Evolutionary conservation across 2,797 vertebrate species (phyloP), one percentile per base, ranked within the genome.

Genomic region (Microhierax caerulescens): DNA sequence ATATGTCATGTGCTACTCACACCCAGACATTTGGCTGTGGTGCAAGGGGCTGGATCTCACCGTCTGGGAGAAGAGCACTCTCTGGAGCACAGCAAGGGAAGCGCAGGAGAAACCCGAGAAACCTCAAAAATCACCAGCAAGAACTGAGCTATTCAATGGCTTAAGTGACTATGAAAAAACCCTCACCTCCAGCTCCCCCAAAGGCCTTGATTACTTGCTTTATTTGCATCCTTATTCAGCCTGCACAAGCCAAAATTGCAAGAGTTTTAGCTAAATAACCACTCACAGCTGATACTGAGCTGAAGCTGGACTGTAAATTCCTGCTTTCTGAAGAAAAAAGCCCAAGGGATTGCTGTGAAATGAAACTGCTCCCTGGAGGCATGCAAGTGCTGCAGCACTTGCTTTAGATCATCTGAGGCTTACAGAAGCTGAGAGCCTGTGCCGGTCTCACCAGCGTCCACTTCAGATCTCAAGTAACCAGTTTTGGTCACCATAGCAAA

Each of bases 71-170:
- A 89, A 88, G 20, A 97, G 96, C 96, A 97, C 98, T 97, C 98
- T 92, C 98, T 98, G 97, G 96, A 94, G 98, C 80, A 95, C 73
- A 74, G 34, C 11, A 37, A 54, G 59, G 88, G 85, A 95, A 95
- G 48, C 7, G 43, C 94, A 94, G 64, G 39, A 93, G 63, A 60
- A 82, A 69, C 60, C 24, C 4, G 12, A 23, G n/a, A 45, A 73
- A 36, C 27, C 75, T 41, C 32, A 13, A 89, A 89, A 85, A 70
- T 30, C 18, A 10, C 20, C 3, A 60, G 20, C 11, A 56, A 84
- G 43, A 73, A 23, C 19, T 60, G 47, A 82, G 59, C 53, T 53
- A 45, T 48, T 41, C 13, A 54, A 36, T 7, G 20, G 43, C 51
- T 76, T 48, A 61, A 84, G 8, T 1, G 21, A 53, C 34, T 59